These are phyloP conservation scores for Buphagus erythrorhynchus DNA, from an alignment of 2,797 vertebrate genomes.

Conservation along the genomic window DNA sequence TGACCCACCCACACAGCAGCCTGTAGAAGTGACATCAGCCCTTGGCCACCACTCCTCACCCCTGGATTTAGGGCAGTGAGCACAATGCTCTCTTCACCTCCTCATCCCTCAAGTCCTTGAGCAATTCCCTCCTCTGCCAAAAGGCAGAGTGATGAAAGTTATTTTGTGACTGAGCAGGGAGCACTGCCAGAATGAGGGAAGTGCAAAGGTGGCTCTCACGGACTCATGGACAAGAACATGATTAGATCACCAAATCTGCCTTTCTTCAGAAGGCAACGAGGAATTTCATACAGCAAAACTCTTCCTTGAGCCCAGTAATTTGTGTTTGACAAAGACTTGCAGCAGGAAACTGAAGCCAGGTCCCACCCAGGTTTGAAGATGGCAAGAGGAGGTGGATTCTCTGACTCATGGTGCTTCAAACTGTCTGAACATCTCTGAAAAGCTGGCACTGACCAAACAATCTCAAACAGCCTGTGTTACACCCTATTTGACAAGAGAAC, in stretches of 20 bases:
- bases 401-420: neutral
- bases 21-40: neutral
- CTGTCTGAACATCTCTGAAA: neutral
- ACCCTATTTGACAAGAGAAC: neutral
- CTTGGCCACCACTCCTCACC: neutral
- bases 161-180: neutral
- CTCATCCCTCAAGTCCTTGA: neutral
- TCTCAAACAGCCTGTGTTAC: neutral
- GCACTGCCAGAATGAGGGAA: conserved; percentile 33
- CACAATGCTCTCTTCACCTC: neutral
- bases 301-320: neutral
- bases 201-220: neutral
- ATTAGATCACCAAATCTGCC: conserved; percentile 28
- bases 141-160: neutral
- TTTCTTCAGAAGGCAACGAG: neutral
- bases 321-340: neutral
- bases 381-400: neutral
- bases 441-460: neutral
- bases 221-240: neutral
- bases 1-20: neutral
- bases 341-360: neutral
- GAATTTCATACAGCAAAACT: neutral
- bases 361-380: neutral
- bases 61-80: neutral
- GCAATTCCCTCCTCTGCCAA: conserved; percentile 1